Evolutionary conservation across 2,113 vertebrate species (phyloP), one percentile per base, ranked within the genome.

Genomic region (Syngnathoides biaculeatus): DNA sequence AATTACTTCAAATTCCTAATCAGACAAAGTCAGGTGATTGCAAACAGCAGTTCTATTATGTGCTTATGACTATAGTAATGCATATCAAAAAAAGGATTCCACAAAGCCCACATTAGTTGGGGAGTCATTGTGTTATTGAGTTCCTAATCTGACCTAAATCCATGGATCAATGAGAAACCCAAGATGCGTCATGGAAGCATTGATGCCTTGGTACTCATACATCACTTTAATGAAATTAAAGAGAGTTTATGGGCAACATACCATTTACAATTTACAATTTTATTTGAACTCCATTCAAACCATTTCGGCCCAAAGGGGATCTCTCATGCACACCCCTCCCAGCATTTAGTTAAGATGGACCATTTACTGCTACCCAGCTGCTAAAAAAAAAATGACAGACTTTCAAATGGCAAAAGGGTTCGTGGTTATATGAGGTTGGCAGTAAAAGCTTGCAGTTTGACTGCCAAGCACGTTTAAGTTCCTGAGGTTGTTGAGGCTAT

Each of bases 401-500:
- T 81, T 84, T 75, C 75, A 79, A 84, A 83, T 74, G 74, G 80
- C 69, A 72, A 69, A 52, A 65, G 71, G 74, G 80, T 75, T 80
- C 80, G 81, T 71, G 74, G 82, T 84, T 79, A 83, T 81, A 79
- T 75, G 75, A 81, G 66, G 67, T 73, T 86, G 72, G 81, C 82
- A 89, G 78, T 89, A 87, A 89, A 89, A 90, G 78, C 78, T 79
- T 45, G 26, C 67, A 61, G 76, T 79, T 67, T 67, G 80, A 74
- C 79, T 89, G 86, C 87, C 84, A 88, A 87, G 84, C 87, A 87
- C 83, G 85, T 89, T 87, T 67, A 68, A 72, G 81, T 82, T 81
- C 78, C 71, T 19, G 70, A 75, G 73, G 78, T 83, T 85, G 84
- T 81, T 81, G 85, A 79, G 75, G 84, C 75, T 84, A 82, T 84